phyloP scores from a whole-genome alignment of 2,888 invertebrate species.

The Periphyllus acericola region DNA sequence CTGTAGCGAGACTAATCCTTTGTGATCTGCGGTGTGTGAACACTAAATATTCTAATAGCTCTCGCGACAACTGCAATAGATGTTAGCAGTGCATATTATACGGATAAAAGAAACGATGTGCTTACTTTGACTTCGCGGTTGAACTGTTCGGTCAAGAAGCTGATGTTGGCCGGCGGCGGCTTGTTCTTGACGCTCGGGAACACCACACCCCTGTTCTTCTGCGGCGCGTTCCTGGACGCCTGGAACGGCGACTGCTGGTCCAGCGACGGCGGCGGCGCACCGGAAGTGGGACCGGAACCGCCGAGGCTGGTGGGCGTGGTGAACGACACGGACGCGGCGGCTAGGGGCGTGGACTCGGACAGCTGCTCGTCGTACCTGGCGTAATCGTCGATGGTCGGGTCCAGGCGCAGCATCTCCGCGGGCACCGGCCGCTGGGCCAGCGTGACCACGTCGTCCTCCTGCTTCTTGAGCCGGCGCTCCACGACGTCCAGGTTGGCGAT shows the following conservation, averaged over 20 bases:
- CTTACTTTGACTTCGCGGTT: constrained; percentile 86
- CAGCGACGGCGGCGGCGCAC: constrained; percentile 29
- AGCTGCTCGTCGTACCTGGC: constrained; percentile 53
- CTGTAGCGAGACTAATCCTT: too few species aligned
- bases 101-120: too few species aligned
- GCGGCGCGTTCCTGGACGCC: constrained; percentile 65
- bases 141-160: constrained; percentile 79
- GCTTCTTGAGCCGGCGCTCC: constrained; percentile 83
- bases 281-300: constrained; percentile 16
- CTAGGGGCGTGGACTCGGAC: constrained; percentile 67
- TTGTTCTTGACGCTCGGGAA: constrained; percentile 93
- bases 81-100: too few species aligned
- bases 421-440: constrained; percentile 81
- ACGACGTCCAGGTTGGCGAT: constrained; percentile 89
- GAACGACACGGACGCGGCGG: constrained; percentile 67
- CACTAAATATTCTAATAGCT: too few species aligned
- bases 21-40: too few species aligned
- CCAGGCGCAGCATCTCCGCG: constrained; percentile 75
- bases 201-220: constrained; percentile 84
- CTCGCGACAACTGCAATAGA: too few species aligned
- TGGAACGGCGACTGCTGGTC: constrained; percentile 54
- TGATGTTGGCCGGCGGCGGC: constrained; percentile 84
- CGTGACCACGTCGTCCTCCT: constrained; percentile 84
- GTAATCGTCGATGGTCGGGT: constrained; percentile 77
- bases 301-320: constrained; percentile 66